A percentile compares a stretch with the other conserved stretches of the same genome.
Conservation (phyloP, 2,888 invertebrate genomes). For the Lycocerus yunnanus region DNA sequence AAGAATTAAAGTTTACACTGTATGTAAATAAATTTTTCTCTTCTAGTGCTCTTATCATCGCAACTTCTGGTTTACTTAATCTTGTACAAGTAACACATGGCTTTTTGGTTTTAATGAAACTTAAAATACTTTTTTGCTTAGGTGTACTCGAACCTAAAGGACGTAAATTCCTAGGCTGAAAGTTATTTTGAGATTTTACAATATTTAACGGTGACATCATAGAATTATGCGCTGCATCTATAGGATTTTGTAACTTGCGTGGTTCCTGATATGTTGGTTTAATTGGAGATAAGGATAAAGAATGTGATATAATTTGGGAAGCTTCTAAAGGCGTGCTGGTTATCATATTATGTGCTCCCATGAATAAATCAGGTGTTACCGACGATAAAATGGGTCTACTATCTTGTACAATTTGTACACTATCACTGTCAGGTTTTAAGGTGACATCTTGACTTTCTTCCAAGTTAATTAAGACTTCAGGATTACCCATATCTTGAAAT, state of each 20-base stretch:
- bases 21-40: constrained; percentile 46
- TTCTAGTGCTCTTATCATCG: constrained; percentile 43
- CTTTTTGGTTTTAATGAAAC: constrained; percentile 40
- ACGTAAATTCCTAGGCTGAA: constrained; percentile 11
- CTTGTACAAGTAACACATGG: constrained; percentile 48
- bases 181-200: constrained; percentile 26
- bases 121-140: constrained; percentile 49
- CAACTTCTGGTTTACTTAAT: constrained; percentile 43
- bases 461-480: background rate
- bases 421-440: background rate
- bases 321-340: constrained; percentile 14
- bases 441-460: background rate
- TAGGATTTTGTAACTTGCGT: constrained; percentile 32
- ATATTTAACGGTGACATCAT: constrained; percentile 42
- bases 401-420: background rate
- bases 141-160: constrained; percentile 42
- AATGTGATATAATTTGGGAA: constrained; percentile 7
- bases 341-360: background rate
- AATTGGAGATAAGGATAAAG: constrained; percentile 20
- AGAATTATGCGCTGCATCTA: constrained; percentile 36
- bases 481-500: constrained; percentile 36
- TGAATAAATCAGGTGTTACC: constrained; percentile 19
- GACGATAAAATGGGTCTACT: constrained; percentile 6
- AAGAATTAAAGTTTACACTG: constrained; percentile 39
- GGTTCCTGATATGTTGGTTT: background rate